A percentile compares a stretch with the other conserved stretches of the same genome.
These are phyloP conservation scores for Xylocampa areola DNA, from an alignment of 2,888 invertebrate species.

Conservation along the genomic window DNA sequence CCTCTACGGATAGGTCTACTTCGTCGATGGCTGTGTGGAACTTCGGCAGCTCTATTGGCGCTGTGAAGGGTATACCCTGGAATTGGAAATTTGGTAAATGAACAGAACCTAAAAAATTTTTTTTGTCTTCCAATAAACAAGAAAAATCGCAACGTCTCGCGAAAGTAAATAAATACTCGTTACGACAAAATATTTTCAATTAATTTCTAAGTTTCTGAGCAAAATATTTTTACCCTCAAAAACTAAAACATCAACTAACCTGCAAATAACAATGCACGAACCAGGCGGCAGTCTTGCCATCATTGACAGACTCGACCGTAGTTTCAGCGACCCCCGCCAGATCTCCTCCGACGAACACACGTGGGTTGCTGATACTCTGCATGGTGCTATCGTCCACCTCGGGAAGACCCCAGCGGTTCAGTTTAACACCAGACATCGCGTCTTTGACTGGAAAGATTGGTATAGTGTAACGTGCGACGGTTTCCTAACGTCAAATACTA, in stretches of 20 bases:
- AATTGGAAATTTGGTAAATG: too few species aligned
- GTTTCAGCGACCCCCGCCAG: slow-evolving; percentile 98
- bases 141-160: too few species aligned
- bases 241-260: slow-evolving; percentile 85
- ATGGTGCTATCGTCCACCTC: slow-evolving; percentile 94
- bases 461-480: too few species aligned
- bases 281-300: slow-evolving; percentile 99
- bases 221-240: too few species aligned
- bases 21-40: slow-evolving; percentile 98
- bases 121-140: too few species aligned
- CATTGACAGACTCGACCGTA: slow-evolving; percentile 99
- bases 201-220: too few species aligned
- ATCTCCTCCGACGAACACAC: slow-evolving; percentile 98
- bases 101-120: too few species aligned
- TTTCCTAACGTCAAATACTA: too few species aligned
- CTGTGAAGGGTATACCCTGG: slow-evolving; percentile 90
- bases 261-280: slow-evolving; percentile 97
- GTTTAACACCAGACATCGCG: slow-evolving; percentile 94
- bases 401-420: slow-evolving; percentile 95
- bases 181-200: too few species aligned
- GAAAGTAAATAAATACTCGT: too few species aligned
- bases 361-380: slow-evolving; percentile 92
- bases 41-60: slow-evolving; percentile 94
- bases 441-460: slow-evolving; percentile 91
- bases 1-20: slow-evolving; percentile 97